Conservation (phyloP, 2,113 vertebrate species). For the Prionailurus bengalensis region DNA sequence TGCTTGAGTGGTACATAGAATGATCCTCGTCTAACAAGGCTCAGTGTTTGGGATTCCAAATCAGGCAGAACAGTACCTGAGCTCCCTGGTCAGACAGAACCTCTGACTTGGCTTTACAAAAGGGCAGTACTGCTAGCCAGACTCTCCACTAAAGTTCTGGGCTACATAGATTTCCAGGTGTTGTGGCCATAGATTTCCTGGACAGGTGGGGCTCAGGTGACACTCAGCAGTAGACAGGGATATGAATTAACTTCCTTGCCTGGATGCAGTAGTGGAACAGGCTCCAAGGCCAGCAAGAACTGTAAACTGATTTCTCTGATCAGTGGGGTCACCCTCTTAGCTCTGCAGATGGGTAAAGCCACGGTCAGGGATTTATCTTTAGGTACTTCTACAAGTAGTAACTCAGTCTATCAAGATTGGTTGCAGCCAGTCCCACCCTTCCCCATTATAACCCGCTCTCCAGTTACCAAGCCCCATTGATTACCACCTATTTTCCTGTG, state of each 20-base stretch:
- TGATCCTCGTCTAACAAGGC: background rate
- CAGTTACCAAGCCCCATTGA: background rate
- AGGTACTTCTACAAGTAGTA: background rate
- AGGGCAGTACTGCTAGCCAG: background rate
- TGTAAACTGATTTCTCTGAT: background rate
- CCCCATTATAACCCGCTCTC: background rate
- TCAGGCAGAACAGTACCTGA: background rate
- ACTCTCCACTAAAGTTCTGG: background rate
- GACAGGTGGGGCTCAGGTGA: background rate
- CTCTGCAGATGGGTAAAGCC: background rate
- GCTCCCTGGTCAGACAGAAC: background rate
- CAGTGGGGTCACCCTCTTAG: background rate
- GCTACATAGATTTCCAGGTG: background rate
- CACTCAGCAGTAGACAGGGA: background rate
- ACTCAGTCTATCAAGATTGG: background rate
- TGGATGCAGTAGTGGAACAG: background rate
- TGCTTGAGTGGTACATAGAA: background rate
- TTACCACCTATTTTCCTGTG: background rate
- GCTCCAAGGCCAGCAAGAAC: background rate
- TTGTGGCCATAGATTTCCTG: background rate
- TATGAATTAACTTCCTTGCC: background rate
- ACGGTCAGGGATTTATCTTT: background rate
- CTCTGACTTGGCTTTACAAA: background rate
- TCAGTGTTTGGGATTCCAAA: background rate
- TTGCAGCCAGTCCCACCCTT: background rate